Conservation (phyloP, 1,140 invertebrate genomes). For the Tigriopus japonicus region DNA sequence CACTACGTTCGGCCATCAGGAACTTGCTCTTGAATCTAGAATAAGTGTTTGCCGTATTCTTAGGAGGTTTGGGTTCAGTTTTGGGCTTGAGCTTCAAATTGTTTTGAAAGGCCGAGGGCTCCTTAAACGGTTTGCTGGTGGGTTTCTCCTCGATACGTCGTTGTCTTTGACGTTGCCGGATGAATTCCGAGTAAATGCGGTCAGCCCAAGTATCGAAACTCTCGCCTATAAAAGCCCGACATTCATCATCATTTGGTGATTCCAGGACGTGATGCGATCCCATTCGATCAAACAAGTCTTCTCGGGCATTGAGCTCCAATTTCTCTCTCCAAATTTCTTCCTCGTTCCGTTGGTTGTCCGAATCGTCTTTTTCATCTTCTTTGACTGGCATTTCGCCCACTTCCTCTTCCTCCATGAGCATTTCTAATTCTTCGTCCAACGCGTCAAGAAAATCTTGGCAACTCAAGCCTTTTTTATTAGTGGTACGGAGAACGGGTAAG, state of each 20-base stretch:
- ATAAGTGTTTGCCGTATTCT: neutral
- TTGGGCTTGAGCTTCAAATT: neutral
- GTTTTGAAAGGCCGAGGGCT: neutral
- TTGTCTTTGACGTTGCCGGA: neutral
- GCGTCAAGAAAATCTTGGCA: neutral
- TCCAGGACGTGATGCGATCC: neutral
- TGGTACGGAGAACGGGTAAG: neutral
- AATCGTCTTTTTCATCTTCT: neutral
- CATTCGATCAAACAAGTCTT: neutral
- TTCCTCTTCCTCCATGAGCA: neutral
- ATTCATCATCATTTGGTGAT: neutral
- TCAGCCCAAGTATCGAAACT: slow-evolving; percentile 5
- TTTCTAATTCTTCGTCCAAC: neutral
- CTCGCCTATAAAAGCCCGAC: neutral
- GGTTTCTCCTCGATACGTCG: neutral
- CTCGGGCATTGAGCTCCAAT: neutral
- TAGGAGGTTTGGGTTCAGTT: neutral
- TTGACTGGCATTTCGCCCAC: too few species aligned
- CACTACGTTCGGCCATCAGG: neutral
- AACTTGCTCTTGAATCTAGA: neutral
- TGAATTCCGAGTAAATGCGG: neutral
- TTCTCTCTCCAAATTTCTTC: neutral
- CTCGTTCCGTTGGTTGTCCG: neutral
- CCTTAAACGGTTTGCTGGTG: neutral
- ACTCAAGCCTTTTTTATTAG: neutral